These are phyloP conservation scores for Emydocephalus ijimae DNA, from an alignment of 2,113 vertebrate genomes.

Conservation along the genomic window DNA sequence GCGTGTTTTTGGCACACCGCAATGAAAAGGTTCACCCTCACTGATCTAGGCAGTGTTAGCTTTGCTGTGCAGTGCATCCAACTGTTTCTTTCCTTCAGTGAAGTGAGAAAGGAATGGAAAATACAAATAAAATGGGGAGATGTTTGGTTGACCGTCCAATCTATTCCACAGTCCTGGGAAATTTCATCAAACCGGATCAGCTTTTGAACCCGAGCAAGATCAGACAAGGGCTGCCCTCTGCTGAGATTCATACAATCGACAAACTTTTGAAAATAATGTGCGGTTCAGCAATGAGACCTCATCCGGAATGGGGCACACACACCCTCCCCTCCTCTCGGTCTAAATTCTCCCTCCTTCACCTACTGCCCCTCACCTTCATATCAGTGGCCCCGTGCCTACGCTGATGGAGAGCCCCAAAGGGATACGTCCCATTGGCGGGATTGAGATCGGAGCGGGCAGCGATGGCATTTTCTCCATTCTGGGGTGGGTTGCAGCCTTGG, in stretches of 20 bases:
- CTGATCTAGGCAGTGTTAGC: not conserved
- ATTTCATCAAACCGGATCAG: not conserved
- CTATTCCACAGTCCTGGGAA: not conserved
- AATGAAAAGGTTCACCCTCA: too few species aligned
- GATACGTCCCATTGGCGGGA: conserved; percentile 87
- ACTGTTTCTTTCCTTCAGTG: not conserved
- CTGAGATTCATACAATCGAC: not conserved
- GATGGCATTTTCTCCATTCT: conserved; percentile 87
- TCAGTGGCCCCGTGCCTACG: conserved; percentile 89
- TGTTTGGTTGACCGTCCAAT: not conserved
- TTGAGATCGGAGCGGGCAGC: conserved; percentile 92
- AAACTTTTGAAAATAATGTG: not conserved
- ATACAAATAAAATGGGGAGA: too few species aligned
- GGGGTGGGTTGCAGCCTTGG: conserved; percentile 72
- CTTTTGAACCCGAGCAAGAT: not conserved
- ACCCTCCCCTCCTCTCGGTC: too few species aligned
- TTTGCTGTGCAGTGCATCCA: not conserved
- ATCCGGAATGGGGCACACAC: too few species aligned
- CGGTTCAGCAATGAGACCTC: too few species aligned
- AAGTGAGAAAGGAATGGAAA: not conserved
- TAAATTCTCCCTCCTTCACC: too few species aligned
- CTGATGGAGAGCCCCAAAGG: conserved; percentile 85
- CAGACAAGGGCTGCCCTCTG: too few species aligned
- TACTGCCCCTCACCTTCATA: conserved; percentile 76
- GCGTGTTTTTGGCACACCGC: too few species aligned